phyloP scores from a whole-genome alignment of 2,113 vertebrate species.

The Macaca fascicularis region DNA sequence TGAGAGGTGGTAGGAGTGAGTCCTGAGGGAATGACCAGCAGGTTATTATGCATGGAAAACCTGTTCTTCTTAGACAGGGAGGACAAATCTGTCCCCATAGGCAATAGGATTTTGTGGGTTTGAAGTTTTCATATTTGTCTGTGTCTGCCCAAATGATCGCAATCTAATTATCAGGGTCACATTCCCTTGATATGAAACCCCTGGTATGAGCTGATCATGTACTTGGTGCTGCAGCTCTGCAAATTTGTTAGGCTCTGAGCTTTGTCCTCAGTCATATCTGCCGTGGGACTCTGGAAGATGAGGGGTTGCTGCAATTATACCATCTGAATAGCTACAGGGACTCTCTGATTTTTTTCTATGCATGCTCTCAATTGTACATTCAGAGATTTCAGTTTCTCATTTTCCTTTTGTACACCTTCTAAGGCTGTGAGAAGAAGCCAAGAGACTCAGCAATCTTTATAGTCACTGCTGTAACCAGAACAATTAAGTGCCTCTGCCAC shows the following conservation, averaged over 20 bases:
- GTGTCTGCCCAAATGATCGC: neutral
- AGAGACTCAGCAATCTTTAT: neutral
- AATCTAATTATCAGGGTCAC: neutral
- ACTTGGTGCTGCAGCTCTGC: neutral
- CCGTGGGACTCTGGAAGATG: neutral
- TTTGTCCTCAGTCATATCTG: neutral
- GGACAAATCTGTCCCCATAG: neutral
- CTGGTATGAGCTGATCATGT: neutral
- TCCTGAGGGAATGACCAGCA: neutral
- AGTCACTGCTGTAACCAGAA: neutral
- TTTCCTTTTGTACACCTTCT: neutral
- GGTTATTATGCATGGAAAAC: neutral
- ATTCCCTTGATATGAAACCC: neutral
- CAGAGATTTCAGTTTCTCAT: neutral
- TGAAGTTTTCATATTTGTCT: neutral
- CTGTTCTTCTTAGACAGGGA: neutral
- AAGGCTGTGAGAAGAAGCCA: neutral
- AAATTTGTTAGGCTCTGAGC: neutral
- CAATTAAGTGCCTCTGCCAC: neutral
- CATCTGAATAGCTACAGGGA: neutral
- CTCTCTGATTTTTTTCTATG: neutral
- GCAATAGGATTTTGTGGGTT: neutral
- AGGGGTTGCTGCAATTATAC: neutral
- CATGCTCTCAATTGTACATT: neutral
- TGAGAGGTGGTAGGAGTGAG: neutral